Evolutionary conservation across 2,797 vertebrate species (phyloP).

Genomic region (Xenopus petersii): DNA sequence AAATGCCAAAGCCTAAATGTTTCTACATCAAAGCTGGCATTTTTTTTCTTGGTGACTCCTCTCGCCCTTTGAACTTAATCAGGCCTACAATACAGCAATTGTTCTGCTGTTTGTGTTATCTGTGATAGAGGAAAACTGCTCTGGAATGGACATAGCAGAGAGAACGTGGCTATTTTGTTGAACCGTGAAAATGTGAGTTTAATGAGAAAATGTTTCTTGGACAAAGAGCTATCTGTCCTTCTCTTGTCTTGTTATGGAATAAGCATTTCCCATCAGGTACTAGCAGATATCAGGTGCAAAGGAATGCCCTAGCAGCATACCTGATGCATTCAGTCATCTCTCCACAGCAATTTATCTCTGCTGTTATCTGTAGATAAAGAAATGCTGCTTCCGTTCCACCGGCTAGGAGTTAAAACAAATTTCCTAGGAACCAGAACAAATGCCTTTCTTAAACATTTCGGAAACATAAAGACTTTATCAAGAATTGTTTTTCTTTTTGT

Average conservation of each 20-base stretch:
- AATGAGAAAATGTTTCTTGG: conserved; percentile 39
- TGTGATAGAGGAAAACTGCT: conserved; percentile 50
- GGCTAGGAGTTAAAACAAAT: conserved; percentile 1
- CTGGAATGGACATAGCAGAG: conserved; percentile 36
- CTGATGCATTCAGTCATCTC: conserved; percentile 38
- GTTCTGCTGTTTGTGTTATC: conserved; percentile 46
- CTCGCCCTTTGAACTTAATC: conserved; percentile 50
- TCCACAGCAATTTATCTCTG: conserved; percentile 27
- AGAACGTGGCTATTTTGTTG: conserved; percentile 38
- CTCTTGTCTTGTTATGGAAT: conserved; percentile 41
- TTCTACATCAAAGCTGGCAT: conserved; percentile 53
- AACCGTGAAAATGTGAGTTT: conserved; percentile 52
- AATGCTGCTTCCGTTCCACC: conserved; percentile 18
- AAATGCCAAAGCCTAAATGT: conserved; percentile 17
- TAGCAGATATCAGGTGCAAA: conserved; percentile 42
- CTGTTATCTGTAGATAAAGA: conserved; percentile 20
- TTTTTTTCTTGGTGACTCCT: conserved; percentile 54
- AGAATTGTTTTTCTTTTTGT: no score
- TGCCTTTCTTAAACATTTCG: not conserved
- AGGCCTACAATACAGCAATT: conserved; percentile 52
- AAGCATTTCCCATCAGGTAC: conserved; percentile 26
- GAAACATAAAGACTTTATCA: no score
- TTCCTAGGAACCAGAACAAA: not conserved
- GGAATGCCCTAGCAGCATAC: conserved; percentile 26
- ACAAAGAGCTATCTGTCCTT: conserved; percentile 44